Conservation (phyloP, 2,797 vertebrate species). For the Mormyrops boulengeri region DNA sequence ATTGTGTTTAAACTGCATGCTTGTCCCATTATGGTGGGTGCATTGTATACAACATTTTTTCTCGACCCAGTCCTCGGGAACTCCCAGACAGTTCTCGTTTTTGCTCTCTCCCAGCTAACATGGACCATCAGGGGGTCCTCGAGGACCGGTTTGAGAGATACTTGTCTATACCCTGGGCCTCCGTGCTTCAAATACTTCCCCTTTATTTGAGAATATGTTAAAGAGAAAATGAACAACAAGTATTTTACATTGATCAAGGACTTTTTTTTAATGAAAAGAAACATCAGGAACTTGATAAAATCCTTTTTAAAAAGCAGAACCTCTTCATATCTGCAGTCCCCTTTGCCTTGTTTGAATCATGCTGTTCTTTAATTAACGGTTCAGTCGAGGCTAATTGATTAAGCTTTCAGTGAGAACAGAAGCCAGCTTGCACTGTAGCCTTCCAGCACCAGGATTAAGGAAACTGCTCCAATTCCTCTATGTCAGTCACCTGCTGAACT, state of each 20-base stretch:
- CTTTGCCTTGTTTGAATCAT: background rate
- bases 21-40: background rate
- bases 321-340: background rate
- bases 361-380: background rate
- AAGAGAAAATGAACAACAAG: background rate
- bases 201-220: background rate
- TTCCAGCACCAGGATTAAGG: background rate
- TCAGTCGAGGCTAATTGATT: background rate
- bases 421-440: background rate
- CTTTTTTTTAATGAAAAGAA: background rate
- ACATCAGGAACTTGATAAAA: background rate
- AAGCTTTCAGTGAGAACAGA: background rate
- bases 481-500: background rate
- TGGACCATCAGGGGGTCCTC: background rate
- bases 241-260: background rate
- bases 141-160: background rate
- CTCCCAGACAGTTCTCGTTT: background rate
- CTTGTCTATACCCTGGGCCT: background rate
- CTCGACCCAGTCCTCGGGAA: background rate
- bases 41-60: background rate
- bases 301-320: background rate
- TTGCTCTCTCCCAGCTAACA: background rate
- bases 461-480: background rate
- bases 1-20: background rate
- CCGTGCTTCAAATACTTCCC: background rate